Evolutionary conservation across 2,888 invertebrate genomes (phyloP).

Genomic region (Lithophane semibrunnea): DNA sequence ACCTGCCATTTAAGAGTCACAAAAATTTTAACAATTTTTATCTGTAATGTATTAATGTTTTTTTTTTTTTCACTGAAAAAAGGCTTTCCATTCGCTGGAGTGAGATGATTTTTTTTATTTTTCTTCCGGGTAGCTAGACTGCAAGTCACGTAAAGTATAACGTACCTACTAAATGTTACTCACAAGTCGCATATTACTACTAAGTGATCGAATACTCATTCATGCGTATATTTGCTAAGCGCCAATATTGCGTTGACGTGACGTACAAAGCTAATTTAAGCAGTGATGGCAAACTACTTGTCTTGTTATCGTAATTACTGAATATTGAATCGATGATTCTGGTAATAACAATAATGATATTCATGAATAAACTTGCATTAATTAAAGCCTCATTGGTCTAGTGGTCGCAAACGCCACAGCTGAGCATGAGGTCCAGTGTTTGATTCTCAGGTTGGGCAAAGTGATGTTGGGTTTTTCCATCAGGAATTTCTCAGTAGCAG

Average conservation of each 20-base stretch:
- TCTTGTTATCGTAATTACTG: conserved; percentile 17
- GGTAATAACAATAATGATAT: neutral
- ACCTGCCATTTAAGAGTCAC: too few relatives aligned
- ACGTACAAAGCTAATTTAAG: conserved; percentile 45
- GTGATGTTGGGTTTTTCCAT: neutral
- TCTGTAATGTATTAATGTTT: too few relatives aligned
- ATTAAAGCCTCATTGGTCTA: neutral
- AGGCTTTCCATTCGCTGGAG: too few relatives aligned
- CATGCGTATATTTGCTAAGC: conserved; percentile 43
- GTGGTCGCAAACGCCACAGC: neutral
- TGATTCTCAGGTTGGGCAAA: neutral
- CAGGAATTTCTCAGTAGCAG: too few relatives aligned
- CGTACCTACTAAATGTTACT: neutral
- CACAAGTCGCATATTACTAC: conserved; percentile 4
- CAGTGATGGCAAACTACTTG: conserved; percentile 18
- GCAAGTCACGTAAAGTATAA: neutral
- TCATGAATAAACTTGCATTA: neutral
- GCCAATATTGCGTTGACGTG: conserved; percentile 33
- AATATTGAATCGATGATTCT: conserved; percentile 11
- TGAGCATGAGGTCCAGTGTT: neutral
- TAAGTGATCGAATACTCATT: conserved; percentile 43
- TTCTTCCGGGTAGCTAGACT: neutral
- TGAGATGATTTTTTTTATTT: neutral
- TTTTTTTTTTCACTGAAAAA: too few relatives aligned
- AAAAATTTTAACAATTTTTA: too few relatives aligned